Percentiles rank a stretch among this genome's conserved stretches.
These are phyloP conservation scores for Mastacembelus armatus DNA, from an alignment of 2,797 vertebrate genomes.

Conservation along the genomic window DNA sequence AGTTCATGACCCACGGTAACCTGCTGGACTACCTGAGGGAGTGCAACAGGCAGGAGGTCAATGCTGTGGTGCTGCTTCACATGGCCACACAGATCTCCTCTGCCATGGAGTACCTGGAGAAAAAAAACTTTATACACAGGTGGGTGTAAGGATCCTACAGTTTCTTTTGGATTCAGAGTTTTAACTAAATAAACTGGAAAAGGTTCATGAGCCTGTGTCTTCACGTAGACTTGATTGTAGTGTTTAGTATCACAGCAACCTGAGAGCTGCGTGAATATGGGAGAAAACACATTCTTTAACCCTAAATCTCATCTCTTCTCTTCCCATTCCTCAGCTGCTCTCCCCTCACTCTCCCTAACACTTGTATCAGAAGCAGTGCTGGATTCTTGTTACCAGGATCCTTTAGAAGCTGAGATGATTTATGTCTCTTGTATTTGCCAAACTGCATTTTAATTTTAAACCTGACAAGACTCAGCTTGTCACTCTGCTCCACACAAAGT, in stretches of 20 bases:
- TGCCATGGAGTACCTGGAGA: slow-evolving; percentile 99
- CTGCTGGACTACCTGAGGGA: slow-evolving; percentile 96
- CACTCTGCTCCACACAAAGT: slow-evolving; percentile 12
- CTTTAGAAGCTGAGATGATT: slow-evolving; percentile 45
- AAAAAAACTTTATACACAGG: slow-evolving; percentile 99
- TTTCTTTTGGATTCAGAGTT: not conserved
- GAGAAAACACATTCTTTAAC: not conserved
- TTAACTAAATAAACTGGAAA: not conserved
- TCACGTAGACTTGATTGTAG: not conserved
- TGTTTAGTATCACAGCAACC: not conserved
- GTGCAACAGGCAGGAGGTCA: slow-evolving; percentile 96
- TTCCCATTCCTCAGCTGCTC: slow-evolving; percentile 11
- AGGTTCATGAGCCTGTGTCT: not conserved
- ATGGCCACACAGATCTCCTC: slow-evolving; percentile 99
- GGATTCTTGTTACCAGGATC: slow-evolving; percentile 53
- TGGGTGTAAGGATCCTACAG: slow-evolving; percentile 46
- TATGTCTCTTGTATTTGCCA: slow-evolving; percentile 47
- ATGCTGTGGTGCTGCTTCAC: slow-evolving; percentile 96
- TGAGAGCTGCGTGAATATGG: slow-evolving; percentile 1
- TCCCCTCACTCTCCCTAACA: slow-evolving; percentile 11
- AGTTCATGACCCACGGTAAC: slow-evolving; percentile 99
- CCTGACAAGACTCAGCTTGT: slow-evolving; percentile 57
- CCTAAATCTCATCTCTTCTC: not conserved
- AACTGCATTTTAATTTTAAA: slow-evolving; percentile 45
- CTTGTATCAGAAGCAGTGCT: slow-evolving; percentile 42